Conservation (phyloP, 2,888 invertebrate genomes). For the Anoncus sp. region DNA sequence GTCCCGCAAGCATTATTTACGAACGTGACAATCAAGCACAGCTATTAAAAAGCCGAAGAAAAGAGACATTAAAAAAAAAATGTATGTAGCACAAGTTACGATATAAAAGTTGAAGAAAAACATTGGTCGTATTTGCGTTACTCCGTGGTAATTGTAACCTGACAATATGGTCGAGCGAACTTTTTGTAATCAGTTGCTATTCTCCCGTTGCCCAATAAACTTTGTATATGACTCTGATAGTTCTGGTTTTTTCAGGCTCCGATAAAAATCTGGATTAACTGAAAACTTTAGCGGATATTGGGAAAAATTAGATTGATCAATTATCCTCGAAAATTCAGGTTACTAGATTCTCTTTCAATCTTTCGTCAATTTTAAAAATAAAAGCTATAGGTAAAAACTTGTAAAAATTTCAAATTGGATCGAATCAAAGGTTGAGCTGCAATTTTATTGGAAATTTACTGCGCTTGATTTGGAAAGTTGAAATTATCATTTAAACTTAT, state of each 20-base stretch:
- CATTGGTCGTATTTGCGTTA: neutral
- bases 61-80: neutral
- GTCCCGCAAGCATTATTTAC: neutral
- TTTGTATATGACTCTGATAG: too few relatives aligned
- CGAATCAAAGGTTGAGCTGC: neutral
- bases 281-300: too few relatives aligned
- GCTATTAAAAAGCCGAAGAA: neutral
- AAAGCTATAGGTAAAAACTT: neutral
- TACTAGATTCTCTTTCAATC: too few relatives aligned
- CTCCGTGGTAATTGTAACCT: neutral
- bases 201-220: neutral
- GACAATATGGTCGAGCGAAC: neutral
- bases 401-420: slow-evolving; percentile 11
- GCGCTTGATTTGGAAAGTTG: slow-evolving; percentile 4
- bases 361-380: too few relatives aligned
- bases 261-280: too few relatives aligned
- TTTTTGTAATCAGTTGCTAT: slow-evolving; percentile 13
- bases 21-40: neutral
- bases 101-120: neutral
- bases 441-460: slow-evolving; percentile 11
- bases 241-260: too few relatives aligned
- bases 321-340: too few relatives aligned
- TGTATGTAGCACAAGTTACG: neutral
- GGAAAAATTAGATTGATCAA: too few relatives aligned
- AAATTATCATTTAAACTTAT: slow-evolving; percentile 18